A percentile compares a stretch with the other conserved stretches of the same genome.
Conservation (phyloP, 2,113 vertebrate genomes). For the Oncorhynchus kisutch region DNA sequence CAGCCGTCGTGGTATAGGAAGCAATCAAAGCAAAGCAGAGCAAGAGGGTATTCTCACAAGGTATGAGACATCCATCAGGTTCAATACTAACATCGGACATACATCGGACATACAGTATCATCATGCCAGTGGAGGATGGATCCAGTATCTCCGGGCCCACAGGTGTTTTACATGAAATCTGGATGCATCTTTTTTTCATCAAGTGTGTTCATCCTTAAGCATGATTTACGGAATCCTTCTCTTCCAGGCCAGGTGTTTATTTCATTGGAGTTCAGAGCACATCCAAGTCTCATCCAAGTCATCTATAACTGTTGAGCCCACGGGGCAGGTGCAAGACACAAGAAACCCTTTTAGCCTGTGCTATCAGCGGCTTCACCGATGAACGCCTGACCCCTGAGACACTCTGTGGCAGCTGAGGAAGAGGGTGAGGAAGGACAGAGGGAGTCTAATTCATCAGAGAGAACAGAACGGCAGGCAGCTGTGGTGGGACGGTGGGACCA, state of each 20-base stretch:
- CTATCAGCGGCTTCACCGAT: conserved; percentile 6
- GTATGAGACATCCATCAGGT: no score
- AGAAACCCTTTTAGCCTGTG: conserved; percentile 22
- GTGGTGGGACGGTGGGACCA: conserved; percentile 13
- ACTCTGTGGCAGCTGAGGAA: conserved; percentile 3
- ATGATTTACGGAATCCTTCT: background rate
- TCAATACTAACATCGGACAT: no score
- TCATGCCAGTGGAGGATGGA: no score
- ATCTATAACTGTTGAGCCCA: background rate
- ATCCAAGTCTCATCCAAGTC: background rate
- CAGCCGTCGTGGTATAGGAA: no score
- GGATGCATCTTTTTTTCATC: background rate
- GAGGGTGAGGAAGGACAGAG: conserved; percentile 5
- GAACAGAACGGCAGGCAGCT: conserved; percentile 36
- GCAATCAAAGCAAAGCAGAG: no score
- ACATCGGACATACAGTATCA: no score
- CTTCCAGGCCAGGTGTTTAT: background rate
- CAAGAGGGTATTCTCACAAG: no score
- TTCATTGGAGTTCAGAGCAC: background rate
- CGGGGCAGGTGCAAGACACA: conserved; percentile 12
- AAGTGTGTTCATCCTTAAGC: background rate
- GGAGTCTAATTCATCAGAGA: conserved; percentile 41
- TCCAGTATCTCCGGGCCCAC: no score
- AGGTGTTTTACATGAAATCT: background rate
- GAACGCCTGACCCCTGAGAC: conserved; percentile 25